phyloP scores from a whole-genome alignment of 1,140 invertebrate species.

The Dreissena rostriformis region DNA sequence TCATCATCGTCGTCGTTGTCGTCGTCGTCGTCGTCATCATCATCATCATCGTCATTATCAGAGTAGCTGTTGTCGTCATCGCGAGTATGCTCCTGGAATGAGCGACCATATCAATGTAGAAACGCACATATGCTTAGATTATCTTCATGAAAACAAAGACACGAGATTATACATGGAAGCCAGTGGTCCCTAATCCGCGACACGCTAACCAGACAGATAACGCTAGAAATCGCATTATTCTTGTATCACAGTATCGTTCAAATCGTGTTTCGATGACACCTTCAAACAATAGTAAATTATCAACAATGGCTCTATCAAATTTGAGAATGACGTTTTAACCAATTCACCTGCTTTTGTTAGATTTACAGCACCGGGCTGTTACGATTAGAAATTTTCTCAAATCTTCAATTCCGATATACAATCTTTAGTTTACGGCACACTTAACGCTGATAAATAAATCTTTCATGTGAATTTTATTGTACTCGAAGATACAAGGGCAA shows the following conservation, averaged over 20 bases:
- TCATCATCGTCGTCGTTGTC: too few species aligned
- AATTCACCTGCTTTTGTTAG: slow-evolving; percentile 40
- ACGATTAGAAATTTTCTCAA: slow-evolving; percentile 45
- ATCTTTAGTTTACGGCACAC: slow-evolving; percentile 33
- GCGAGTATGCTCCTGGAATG: too few species aligned
- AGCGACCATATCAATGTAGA: too few species aligned
- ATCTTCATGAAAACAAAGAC: too few species aligned
- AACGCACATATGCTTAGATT: too few species aligned
- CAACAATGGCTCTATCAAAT: slow-evolving; percentile 10
- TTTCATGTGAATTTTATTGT: slow-evolving; percentile 41
- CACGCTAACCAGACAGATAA: background rate
- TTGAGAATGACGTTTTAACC: slow-evolving; percentile 21
- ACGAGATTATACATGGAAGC: background rate
- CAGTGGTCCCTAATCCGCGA: background rate
- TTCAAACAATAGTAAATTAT: slow-evolving; percentile 27
- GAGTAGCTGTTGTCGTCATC: too few species aligned
- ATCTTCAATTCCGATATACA: slow-evolving; percentile 48
- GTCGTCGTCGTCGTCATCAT: too few species aligned
- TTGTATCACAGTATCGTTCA: slow-evolving; percentile 11
- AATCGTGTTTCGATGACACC: slow-evolving; percentile 43
- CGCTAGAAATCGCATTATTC: slow-evolving; percentile 44
- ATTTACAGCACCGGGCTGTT: slow-evolving; percentile 41
- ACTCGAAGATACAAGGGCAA: slow-evolving; percentile 14
- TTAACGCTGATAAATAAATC: slow-evolving; percentile 54
- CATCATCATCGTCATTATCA: too few species aligned